Conservation (phyloP, 2,113 vertebrate species). For the Gasterosteus nipponicus region DNA sequence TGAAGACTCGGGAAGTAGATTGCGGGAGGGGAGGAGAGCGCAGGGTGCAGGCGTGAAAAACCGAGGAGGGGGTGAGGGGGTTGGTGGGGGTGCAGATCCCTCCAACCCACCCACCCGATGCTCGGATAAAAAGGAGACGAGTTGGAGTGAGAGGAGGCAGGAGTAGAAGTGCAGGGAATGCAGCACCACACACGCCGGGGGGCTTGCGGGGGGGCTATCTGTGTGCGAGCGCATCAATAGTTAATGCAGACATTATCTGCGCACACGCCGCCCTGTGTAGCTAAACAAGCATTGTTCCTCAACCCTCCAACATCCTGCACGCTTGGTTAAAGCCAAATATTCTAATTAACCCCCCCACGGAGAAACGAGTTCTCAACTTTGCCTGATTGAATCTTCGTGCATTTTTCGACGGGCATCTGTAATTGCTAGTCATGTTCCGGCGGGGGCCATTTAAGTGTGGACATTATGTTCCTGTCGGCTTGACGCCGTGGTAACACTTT, state of each 20-base stretch:
- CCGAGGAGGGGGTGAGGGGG: neutral
- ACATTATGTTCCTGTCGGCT: conserved; percentile 66
- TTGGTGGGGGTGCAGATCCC: conserved; percentile 28
- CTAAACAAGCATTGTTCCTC: conserved; percentile 77
- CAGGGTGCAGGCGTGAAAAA: conserved; percentile 45
- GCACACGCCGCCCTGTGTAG: conserved; percentile 59
- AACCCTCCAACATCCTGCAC: conserved; percentile 70
- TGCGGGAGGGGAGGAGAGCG: neutral
- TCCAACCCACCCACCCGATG: neutral
- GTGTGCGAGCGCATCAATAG: conserved; percentile 66
- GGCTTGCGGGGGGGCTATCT: conserved; percentile 47
- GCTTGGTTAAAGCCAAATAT: conserved; percentile 69
- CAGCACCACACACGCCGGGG: conserved; percentile 24
- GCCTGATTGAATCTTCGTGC: conserved; percentile 68
- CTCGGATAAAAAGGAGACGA: conserved; percentile 53
- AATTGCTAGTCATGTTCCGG: conserved; percentile 74
- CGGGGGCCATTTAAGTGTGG: conserved; percentile 56
- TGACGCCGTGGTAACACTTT: conserved; percentile 56
- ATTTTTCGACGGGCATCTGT: conserved; percentile 59
- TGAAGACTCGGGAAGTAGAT: too few species aligned
- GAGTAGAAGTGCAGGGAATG: conserved; percentile 43
- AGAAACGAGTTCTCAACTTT: conserved; percentile 60
- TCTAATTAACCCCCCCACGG: conserved; percentile 70
- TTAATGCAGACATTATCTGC: conserved; percentile 78
- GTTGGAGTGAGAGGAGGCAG: conserved; percentile 21